Evolutionary conservation across 2,113 vertebrate species (phyloP), one percentile per base, ranked within the genome.

Genomic region (Psittacula cyanocephala): DNA sequence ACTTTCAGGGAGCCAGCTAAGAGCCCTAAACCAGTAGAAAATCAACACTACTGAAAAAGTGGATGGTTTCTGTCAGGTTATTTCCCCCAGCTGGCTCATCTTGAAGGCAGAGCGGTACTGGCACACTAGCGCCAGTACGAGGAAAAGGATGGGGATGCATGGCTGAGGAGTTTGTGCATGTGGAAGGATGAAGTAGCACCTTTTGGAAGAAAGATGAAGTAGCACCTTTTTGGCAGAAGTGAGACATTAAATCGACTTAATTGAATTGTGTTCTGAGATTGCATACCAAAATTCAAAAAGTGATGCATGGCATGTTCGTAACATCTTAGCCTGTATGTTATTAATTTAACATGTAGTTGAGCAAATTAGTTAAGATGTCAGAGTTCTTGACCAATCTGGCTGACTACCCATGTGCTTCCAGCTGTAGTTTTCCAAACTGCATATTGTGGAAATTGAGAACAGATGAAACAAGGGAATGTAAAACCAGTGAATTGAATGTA

Each of bases 381-480:
- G n/a, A 15, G 46, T 46, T 39, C 76, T 46, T 84, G 86, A 71
- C 80, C 76, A 44, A 39, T 75, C 80, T 68, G 55, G 25, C 83
- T 69, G 77, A 14, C 88, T 70, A 86, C 75, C 94, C 79, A 25
- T 41, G 77, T 57, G 70, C 71, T 90, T n/a, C 67, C 94, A 86
- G 65, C 82, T 83, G 93, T 64, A 80, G 74, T 69, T 96, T 83
- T 79, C 93, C 83, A 46, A 84, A 18, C 9, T 24, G 71, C 77
- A 3, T 44, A 28, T 69, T 13, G 44, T 89, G 70, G 77, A 81
- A 95, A 96, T 47, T 27, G 90, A 96, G 86, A 79, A 44, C 77
- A 95, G 81, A 92, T 87, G 93, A 93, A 94, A 79, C 49, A 35
- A 69, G 44, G 92, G 90, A 92, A 96, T 55, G 69, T 15, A 79